Evolutionary conservation across 2,797 vertebrate genomes (phyloP).

Genomic region (Liasis olivaceus): DNA sequence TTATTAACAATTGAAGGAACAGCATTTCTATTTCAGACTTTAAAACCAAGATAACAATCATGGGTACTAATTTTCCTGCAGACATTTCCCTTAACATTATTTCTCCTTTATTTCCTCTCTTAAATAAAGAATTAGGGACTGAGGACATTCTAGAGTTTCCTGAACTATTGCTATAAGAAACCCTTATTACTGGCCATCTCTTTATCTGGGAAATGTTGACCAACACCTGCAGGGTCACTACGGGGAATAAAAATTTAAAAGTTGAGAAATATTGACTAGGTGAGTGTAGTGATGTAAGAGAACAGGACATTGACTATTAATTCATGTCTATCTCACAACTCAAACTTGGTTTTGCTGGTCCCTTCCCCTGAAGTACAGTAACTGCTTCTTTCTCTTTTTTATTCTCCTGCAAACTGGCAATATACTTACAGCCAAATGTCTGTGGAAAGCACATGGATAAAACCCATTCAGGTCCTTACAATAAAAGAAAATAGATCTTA

Average conservation of each 20-base stretch:
- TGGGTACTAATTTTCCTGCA: background rate
- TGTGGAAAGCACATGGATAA: background rate
- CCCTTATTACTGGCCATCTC: background rate
- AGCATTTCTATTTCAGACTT: background rate
- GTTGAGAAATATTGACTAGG: background rate
- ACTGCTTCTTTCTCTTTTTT: background rate
- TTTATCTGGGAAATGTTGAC: background rate
- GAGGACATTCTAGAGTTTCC: background rate
- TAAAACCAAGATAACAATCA: background rate
- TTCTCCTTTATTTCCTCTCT: background rate
- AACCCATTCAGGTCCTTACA: background rate
- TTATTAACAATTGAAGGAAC: background rate
- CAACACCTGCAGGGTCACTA: background rate
- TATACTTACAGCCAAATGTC: background rate
- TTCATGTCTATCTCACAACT: background rate
- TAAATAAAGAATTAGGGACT: background rate
- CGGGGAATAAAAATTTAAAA: background rate
- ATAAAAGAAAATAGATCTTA: background rate
- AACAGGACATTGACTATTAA: background rate
- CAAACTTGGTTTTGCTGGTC: background rate
- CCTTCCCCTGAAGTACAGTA: background rate
- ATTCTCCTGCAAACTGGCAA: background rate
- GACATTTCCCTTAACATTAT: background rate
- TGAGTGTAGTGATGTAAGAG: background rate
- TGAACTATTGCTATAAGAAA: background rate